A percentile compares a stretch with the other conserved stretches of the same genome.
phyloP scores from a whole-genome alignment of 92 coral and sea anemone species.

The Paramuricea clavata region DNA sequence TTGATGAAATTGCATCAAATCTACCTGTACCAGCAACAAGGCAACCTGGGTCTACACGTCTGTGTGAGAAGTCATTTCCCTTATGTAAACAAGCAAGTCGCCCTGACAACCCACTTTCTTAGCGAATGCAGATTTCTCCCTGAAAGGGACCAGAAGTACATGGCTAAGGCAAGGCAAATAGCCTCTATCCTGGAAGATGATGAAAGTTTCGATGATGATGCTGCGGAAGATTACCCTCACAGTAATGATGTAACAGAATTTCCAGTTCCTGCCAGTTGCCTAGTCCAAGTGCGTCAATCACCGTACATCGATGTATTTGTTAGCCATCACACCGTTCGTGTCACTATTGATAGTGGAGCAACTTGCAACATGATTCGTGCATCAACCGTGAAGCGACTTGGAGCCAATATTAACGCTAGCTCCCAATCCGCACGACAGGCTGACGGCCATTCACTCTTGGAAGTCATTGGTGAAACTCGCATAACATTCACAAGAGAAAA shows the following conservation, averaged over 20 bases:
- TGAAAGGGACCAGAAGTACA: constrained; percentile 59
- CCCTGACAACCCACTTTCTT: constrained; percentile 59
- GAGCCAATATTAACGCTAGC: background rate
- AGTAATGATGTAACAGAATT: background rate
- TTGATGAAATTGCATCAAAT: constrained; percentile 47
- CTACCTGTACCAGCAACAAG: background rate
- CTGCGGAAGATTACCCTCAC: constrained; percentile 2
- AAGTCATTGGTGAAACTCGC: constrained; percentile 13
- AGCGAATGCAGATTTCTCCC: no score
- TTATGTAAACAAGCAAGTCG: constrained; percentile 72
- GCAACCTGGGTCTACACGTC: no score
- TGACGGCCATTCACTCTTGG: constrained; percentile 1
- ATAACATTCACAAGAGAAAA: no score
- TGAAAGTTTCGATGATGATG: constrained; percentile 13
- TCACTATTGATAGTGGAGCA: no score
- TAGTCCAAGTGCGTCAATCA: constrained; percentile 39
- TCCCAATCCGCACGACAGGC: no score
- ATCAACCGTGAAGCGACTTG: no score
- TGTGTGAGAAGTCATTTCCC: constrained; percentile 50
- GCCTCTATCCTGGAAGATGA: constrained; percentile 10
- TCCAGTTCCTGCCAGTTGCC: background rate
- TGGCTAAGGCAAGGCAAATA: constrained; percentile 59
- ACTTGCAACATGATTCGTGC: no score
- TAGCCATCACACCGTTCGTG: background rate
- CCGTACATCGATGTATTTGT: constrained; percentile 33